Conservation (phyloP, 2,797 vertebrate species). For the Poeciliopsis infans region DNA sequence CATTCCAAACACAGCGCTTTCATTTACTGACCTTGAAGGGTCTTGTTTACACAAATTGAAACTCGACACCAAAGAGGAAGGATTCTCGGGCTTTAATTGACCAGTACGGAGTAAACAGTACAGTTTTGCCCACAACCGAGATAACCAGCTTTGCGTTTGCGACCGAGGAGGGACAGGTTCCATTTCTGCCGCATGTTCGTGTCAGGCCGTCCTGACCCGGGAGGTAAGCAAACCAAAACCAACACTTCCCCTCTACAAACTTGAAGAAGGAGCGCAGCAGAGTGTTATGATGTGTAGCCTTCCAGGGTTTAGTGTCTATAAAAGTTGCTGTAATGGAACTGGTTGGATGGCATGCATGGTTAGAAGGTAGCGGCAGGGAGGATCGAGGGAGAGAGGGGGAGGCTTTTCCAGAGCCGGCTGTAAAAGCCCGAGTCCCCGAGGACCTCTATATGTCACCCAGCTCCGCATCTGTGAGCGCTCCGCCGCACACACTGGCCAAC, state of each 20-base stretch:
- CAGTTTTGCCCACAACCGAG: conserved; percentile 48
- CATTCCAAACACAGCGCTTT: conserved; percentile 66
- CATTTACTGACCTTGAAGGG: conserved; percentile 79
- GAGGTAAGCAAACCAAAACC: conserved; percentile 44
- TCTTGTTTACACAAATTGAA: conserved; percentile 78
- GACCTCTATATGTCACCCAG: conserved; percentile 72
- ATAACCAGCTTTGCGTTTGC: conserved; percentile 60
- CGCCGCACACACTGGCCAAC: conserved; percentile 68
- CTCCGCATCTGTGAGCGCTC: conserved; percentile 58
- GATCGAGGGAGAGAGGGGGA: not conserved
- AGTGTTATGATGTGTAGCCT: conserved; percentile 67
- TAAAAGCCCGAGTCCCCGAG: conserved; percentile 68
- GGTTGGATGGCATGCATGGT: conserved; percentile 29
- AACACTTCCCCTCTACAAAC: conserved; percentile 35
- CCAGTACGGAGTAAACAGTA: conserved; percentile 62
- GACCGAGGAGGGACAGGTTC: conserved; percentile 36
- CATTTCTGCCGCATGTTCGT: conserved; percentile 46
- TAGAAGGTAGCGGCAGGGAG: not conserved
- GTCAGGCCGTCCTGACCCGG: conserved; percentile 30
- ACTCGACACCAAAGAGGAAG: conserved; percentile 69
- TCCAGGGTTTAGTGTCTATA: conserved; percentile 63
- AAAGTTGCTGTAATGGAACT: conserved; percentile 66
- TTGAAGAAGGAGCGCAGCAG: conserved; percentile 27
- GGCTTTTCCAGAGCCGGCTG: conserved; percentile 56
- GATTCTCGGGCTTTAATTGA: conserved; percentile 65